A percentile compares a stretch with the other conserved stretches of the same genome.
Evolutionary conservation across 2,888 invertebrate species (phyloP).

Genomic region (Drosophila meridiana): DNA sequence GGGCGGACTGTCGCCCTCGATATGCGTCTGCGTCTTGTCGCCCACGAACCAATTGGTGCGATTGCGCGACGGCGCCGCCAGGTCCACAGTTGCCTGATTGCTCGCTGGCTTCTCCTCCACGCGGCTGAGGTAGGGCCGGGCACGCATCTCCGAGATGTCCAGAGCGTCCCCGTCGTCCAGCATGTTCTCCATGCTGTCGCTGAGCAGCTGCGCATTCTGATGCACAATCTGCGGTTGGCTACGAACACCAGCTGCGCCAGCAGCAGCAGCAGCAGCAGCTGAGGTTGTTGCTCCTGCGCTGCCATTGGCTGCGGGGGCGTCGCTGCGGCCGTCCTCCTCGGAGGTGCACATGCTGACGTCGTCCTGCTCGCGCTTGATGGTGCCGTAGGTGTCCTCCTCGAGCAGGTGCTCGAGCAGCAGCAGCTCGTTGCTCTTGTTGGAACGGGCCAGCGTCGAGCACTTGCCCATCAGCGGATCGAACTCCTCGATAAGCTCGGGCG

Average conservation of each 20-base stretch:
- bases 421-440: conserved; percentile 87
- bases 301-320: conserved; percentile 5
- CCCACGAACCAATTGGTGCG: conserved; percentile 84
- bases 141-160: conserved; percentile 46
- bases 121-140: conserved; percentile 69
- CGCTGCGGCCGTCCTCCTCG: conserved; percentile 82
- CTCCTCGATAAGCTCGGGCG: conserved; percentile 88
- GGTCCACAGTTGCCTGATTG: conserved; percentile 55
- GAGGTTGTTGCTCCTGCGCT: not conserved
- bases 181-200: conserved; percentile 83
- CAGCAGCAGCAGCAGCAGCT: not conserved
- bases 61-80: conserved; percentile 71
- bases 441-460: conserved; percentile 72
- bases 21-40: conserved; percentile 50
- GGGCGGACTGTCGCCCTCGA: conserved; percentile 83
- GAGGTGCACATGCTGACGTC: conserved; percentile 86
- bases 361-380: conserved; percentile 85
- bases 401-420: conserved; percentile 89
- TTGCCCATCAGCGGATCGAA: conserved; percentile 88
- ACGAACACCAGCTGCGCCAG: not conserved
- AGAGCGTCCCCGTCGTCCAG: conserved; percentile 52
- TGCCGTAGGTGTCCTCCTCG: conserved; percentile 89
- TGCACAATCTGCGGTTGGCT: conserved; percentile 79
- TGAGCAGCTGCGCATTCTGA: conserved; percentile 82
- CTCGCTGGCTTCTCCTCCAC: conserved; percentile 55